Evolutionary conservation across 2,888 invertebrate genomes (phyloP), one percentile per base, ranked within the genome.

Genomic region (Isoperla grammatica): DNA sequence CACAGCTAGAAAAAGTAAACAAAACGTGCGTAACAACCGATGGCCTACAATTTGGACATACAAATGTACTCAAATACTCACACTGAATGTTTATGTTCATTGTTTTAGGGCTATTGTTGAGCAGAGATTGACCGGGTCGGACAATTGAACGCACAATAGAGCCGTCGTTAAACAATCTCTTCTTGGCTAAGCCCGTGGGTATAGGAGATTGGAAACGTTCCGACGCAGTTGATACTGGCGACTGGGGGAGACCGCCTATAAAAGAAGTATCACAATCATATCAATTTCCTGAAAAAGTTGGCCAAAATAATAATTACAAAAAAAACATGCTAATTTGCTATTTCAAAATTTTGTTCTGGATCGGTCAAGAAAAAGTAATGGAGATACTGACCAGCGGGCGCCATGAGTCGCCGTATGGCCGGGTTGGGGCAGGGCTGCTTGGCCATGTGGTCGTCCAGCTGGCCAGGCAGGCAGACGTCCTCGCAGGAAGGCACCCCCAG

Each of bases 401-500:
- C 46, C 19, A 56, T 55, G 20, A 56, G 57, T 45, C 58, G 59
- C 40, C 59, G 63, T 57, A 64, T 62, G 62, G 60, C 60, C 70
- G 65, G 57, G 68, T 68, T 35, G 71, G 67, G 58, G 70, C 66
- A 2, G 71, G 50, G 42, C 19, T n/a, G 37, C 11, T 15, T 40
- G 15, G 29, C 45, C 29, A 45, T 50, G 45, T 20, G 45, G 54
- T 60, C 64, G 20, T 64, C 62, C 59, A 76, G 68, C 65, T 79
- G 79, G 15, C 79, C 80, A 1, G 85, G 84, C 53, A 85, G 70
- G 19, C 85, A 83, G 2, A 88, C 90, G 67, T 89, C 87, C 68
- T 86, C 84, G 74, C 86, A 90, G n/a, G 84, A 82, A 1, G 92
- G 91, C 46, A 91, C 80, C n/a, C 79, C 78, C 43, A 78, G 77